Percentiles rank a stretch among this genome's conserved stretches.
Conservation (phyloP, 2,113 vertebrate genomes). For the Theristicus caerulescens region DNA sequence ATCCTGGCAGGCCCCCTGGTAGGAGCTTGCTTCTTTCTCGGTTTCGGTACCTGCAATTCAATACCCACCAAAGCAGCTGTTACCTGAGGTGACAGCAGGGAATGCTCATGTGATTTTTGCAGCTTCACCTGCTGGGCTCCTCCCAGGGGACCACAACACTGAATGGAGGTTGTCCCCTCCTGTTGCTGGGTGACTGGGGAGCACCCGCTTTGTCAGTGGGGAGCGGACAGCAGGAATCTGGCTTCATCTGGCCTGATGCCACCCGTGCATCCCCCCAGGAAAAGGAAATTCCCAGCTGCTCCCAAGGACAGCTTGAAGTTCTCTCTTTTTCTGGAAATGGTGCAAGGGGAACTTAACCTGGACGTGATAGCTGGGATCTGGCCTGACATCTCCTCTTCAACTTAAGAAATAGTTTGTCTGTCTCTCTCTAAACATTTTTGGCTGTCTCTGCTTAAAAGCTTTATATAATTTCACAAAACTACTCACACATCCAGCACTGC, state of each 20-base stretch:
- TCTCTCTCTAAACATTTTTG: constrained; percentile 7
- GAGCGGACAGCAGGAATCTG: not conserved
- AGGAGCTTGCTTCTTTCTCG: not conserved
- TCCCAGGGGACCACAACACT: not conserved
- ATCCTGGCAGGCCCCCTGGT: not conserved
- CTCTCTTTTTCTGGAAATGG: not conserved
- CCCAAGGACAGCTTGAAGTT: not conserved
- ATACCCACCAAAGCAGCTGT: not conserved
- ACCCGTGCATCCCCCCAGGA: not conserved
- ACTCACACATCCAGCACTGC: not conserved
- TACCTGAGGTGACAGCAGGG: not conserved
- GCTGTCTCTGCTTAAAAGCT: constrained; percentile 28
- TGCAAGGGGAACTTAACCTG: not conserved
- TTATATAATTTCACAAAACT: not conserved
- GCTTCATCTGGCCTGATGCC: not conserved
- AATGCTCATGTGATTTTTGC: not conserved
- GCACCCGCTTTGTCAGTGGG: rapidly evolving
- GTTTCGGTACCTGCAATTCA: rapidly evolving
- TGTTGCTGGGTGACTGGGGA: not conserved
- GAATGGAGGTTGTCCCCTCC: not conserved
- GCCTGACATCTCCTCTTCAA: not conserved
- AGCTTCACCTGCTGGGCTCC: not conserved
- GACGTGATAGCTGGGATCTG: not conserved
- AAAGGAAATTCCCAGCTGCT: not conserved
- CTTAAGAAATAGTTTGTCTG: not conserved